Conservation (phyloP, 2,113 vertebrate species). For the Clinocottus analis region DNA sequence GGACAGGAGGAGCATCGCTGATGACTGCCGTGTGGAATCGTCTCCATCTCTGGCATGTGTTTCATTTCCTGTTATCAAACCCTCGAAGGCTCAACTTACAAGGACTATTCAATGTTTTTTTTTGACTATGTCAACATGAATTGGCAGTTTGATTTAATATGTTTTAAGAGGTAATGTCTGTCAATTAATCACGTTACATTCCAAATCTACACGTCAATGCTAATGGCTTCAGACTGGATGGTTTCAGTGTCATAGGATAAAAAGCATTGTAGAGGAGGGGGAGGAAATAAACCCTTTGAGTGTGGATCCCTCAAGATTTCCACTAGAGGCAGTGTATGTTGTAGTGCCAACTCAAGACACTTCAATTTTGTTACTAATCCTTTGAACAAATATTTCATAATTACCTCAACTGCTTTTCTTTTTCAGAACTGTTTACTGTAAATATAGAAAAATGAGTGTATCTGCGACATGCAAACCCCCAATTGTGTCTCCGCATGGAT, state of each 20-base stretch:
- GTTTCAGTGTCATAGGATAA: not conserved
- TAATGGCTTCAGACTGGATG: not conserved
- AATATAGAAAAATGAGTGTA: not conserved
- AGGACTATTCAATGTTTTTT: not conserved
- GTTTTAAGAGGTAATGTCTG: constrained; percentile 1
- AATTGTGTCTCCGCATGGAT: not conserved
- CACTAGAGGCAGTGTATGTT: not conserved
- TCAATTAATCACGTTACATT: constrained; percentile 2
- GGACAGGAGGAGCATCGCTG: not conserved
- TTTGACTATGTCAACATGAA: not conserved
- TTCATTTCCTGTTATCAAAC: constrained; percentile 26
- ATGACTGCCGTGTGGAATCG: constrained; percentile 19
- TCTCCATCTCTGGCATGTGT: not conserved
- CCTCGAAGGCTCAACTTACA: not conserved
- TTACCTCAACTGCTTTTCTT: constrained; percentile 42
- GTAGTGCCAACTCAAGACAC: not conserved
- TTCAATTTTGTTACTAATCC: constrained; percentile 7
- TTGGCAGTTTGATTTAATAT: not conserved
- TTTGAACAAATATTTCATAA: constrained; percentile 20
- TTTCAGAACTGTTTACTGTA: not conserved
- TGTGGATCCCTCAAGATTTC: not conserved
- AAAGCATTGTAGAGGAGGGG: not conserved
- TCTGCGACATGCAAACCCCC: not conserved
- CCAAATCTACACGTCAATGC: not conserved
- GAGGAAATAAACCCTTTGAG: not conserved